phyloP scores from a whole-genome alignment of 2,113 vertebrate species.

The Fukomys damarensis region DNA sequence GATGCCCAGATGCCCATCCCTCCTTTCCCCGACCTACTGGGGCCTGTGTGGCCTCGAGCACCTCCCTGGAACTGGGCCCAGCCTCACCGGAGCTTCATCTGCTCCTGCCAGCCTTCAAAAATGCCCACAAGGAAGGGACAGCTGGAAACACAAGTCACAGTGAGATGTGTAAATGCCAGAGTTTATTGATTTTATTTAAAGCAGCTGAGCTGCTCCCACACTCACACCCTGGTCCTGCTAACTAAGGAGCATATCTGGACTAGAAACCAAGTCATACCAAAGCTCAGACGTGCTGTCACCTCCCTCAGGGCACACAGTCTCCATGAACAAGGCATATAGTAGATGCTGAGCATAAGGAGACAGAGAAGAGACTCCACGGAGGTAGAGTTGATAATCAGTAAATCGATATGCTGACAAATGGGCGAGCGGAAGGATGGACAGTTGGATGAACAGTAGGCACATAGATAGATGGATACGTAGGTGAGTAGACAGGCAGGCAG shows the following conservation, averaged over 20 bases:
- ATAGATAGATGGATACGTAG: too few species aligned
- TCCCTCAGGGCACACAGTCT: neutral
- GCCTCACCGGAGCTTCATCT: too few species aligned
- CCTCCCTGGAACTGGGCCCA: too few species aligned
- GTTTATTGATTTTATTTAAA: neutral
- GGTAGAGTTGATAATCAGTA: neutral
- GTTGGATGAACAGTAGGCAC: rapidly evolving
- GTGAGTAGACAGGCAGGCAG: neutral
- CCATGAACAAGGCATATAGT: neutral
- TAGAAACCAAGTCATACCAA: neutral
- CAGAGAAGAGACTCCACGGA: neutral
- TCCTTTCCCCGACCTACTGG: too few species aligned
- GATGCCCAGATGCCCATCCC: too few species aligned
- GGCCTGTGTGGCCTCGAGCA: neutral
- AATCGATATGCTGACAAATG: neutral
- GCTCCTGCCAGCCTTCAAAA: neutral
- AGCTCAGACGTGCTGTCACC: neutral
- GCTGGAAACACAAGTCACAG: rapidly evolving
- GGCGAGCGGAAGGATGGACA: neutral
- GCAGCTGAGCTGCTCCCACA: neutral
- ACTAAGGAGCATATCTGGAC: neutral
- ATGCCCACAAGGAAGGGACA: neutral
- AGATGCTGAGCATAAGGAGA: neutral
- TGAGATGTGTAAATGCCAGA: neutral
- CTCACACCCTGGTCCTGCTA: neutral